Conservation (phyloP, 1,140 invertebrate genomes). For the Drosophila melanica region DNA sequence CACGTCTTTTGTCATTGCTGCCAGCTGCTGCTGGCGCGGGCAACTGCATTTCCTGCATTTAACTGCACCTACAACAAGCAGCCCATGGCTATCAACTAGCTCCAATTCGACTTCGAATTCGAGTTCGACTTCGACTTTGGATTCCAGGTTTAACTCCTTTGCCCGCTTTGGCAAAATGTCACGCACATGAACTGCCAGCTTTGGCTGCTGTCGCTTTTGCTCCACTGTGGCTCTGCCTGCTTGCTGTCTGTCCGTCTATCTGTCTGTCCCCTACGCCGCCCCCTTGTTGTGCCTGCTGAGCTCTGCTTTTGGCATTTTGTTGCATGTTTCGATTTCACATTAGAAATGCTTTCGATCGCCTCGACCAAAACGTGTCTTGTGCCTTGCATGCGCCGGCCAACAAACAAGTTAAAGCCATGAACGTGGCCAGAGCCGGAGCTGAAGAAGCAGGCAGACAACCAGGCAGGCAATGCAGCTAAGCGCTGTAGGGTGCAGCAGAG, state of each 20-base stretch:
- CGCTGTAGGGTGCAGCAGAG: slow-evolving; percentile 55
- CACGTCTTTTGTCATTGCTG: slow-evolving; percentile 43
- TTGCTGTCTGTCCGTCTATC: neutral
- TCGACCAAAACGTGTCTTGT: slow-evolving; percentile 60
- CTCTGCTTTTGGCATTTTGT: slow-evolving; percentile 65
- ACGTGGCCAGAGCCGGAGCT: slow-evolving; percentile 47
- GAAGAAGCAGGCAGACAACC: neutral
- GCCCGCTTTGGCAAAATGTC: slow-evolving; percentile 62
- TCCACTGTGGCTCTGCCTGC: slow-evolving; percentile 4
- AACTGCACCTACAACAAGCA: slow-evolving; percentile 51
- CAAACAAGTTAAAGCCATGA: slow-evolving; percentile 72
- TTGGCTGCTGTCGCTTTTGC: slow-evolving; percentile 19
- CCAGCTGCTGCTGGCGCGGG: slow-evolving; percentile 12
- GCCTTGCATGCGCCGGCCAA: slow-evolving; percentile 37
- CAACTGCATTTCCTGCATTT: slow-evolving; percentile 47
- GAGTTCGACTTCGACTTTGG: neutral
- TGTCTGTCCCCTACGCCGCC: neutral
- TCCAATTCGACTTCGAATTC: neutral
- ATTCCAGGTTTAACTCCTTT: slow-evolving; percentile 39
- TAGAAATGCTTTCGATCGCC: slow-evolving; percentile 78
- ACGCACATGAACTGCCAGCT: slow-evolving; percentile 59
- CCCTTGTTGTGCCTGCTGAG: slow-evolving; percentile 51
- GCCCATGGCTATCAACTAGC: slow-evolving; percentile 12
- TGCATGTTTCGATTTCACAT: slow-evolving; percentile 79
- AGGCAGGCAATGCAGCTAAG: slow-evolving; percentile 3